Percentiles rank a stretch among this genome's conserved stretches.
These are phyloP conservation scores for Ageneiosus marmoratus DNA, from an alignment of 2,113 vertebrate genomes.

Conservation along the genomic window DNA sequence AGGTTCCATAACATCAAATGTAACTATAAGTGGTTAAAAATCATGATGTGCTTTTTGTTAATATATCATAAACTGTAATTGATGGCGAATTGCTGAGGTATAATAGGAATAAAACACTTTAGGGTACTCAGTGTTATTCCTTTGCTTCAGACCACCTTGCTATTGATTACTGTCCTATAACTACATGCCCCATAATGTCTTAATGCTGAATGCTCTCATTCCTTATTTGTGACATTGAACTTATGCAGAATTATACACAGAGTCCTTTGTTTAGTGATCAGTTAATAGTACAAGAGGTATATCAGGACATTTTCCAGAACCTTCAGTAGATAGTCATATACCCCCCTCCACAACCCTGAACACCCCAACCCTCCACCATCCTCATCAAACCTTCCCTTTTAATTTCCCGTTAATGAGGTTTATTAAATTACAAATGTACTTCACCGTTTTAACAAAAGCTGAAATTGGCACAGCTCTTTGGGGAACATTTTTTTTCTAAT, in stretches of 20 bases:
- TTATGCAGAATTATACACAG: slow-evolving; percentile 9
- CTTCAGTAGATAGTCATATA: slow-evolving; percentile 11
- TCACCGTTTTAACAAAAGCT: slow-evolving; percentile 69
- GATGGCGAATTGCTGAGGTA: not conserved
- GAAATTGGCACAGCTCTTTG: slow-evolving; percentile 66
- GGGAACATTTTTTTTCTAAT: slow-evolving; percentile 75
- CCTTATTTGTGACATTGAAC: not conserved
- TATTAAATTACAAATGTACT: slow-evolving; percentile 76
- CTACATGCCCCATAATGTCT: not conserved
- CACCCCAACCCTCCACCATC: slow-evolving; percentile 28
- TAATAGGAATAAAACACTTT: not conserved
- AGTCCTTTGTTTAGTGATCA: slow-evolving; percentile 61
- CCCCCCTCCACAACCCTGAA: not conserved
- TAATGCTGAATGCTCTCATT: not conserved
- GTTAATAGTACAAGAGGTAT: slow-evolving; percentile 51
- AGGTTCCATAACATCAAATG: too few relatives aligned
- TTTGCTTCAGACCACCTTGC: not conserved
- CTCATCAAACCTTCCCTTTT: slow-evolving; percentile 64
- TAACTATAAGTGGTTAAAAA: not conserved
- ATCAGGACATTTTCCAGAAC: slow-evolving; percentile 55
- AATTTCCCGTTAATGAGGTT: slow-evolving; percentile 70
- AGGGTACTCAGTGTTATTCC: not conserved
- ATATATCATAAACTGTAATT: not conserved
- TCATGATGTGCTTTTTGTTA: not conserved
- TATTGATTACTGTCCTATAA: not conserved